These are phyloP conservation scores for Dendrolimus houi DNA, from an alignment of 2,888 invertebrate species.

Conservation along the genomic window DNA sequence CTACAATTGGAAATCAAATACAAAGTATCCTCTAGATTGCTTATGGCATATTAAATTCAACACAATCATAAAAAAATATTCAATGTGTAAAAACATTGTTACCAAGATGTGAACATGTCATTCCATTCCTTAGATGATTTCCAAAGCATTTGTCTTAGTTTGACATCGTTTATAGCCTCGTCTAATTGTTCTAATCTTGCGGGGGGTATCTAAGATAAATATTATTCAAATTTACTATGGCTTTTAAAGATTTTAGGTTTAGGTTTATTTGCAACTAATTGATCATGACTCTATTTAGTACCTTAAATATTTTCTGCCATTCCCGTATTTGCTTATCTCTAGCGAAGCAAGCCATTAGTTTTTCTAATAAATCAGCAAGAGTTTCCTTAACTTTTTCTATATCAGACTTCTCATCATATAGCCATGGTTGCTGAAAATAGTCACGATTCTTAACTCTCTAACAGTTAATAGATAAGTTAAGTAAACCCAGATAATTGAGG, in stretches of 20 bases:
- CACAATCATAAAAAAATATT: slow-evolving; percentile 7
- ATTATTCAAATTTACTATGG: neutral
- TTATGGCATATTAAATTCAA: too few species aligned
- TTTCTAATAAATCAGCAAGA: slow-evolving; percentile 79
- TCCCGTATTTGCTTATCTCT: slow-evolving; percentile 84
- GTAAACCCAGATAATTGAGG: too few species aligned
- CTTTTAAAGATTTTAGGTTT: neutral
- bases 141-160: slow-evolving; percentile 87
- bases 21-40: too few species aligned
- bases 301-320: slow-evolving; percentile 91
- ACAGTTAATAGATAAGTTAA: too few species aligned
- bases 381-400: slow-evolving; percentile 79
- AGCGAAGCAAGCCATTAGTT: slow-evolving; percentile 79
- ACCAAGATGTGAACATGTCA: slow-evolving; percentile 80
- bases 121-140: slow-evolving; percentile 87
- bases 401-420: slow-evolving; percentile 84
- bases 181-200: slow-evolving; percentile 89
- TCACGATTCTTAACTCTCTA: too few species aligned
- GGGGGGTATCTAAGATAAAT: slow-evolving; percentile 81
- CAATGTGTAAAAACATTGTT: slow-evolving; percentile 7
- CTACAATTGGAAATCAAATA: slow-evolving; percentile 22
- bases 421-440: slow-evolving; percentile 80
- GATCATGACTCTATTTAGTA: slow-evolving; percentile 24
- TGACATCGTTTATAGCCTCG: slow-evolving; percentile 86
- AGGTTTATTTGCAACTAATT: neutral